Conservation (phyloP, 2,888 invertebrate genomes). For the Alcis repandata region DNA sequence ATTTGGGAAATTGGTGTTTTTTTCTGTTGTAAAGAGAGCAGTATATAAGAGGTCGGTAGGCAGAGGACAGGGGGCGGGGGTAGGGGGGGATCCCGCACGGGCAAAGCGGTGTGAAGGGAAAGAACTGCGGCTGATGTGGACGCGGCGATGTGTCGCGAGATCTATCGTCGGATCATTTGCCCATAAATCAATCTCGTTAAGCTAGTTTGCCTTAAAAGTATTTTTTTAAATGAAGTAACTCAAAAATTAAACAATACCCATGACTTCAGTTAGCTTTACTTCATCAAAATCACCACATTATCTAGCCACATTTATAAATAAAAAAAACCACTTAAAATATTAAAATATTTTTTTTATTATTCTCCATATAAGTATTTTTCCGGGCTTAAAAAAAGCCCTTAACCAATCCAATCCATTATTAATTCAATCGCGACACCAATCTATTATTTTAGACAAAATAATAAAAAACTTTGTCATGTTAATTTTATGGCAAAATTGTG, state of each 20-base stretch:
- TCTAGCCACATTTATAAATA: too few species aligned
- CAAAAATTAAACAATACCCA: not conserved
- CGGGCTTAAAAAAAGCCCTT: too few species aligned
- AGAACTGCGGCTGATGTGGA: slow-evolving; percentile 69
- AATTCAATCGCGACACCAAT: not conserved
- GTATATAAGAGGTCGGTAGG: slow-evolving; percentile 85
- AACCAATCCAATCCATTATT: not conserved
- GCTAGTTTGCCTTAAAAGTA: slow-evolving; percentile 32
- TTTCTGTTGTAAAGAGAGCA: slow-evolving; percentile 86
- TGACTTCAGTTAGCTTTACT: not conserved
- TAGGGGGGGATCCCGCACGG: slow-evolving; percentile 79
- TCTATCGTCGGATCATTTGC: slow-evolving; percentile 61
- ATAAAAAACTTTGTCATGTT: not conserved
- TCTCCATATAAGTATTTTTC: too few species aligned
- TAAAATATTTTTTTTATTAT: too few species aligned
- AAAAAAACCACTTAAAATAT: too few species aligned
- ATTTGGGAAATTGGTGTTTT: slow-evolving; percentile 86
- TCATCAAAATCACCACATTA: too few species aligned
- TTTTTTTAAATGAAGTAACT: not conserved
- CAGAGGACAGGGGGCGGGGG: slow-evolving; percentile 72
- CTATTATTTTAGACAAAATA: not conserved
- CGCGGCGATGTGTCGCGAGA: slow-evolving; percentile 57
- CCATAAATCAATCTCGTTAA: slow-evolving; percentile 53
- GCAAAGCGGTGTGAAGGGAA: slow-evolving; percentile 86
- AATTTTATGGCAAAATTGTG: not conserved